Percentiles rank a stretch among this genome's conserved stretches.
phyloP scores from a whole-genome alignment of 2,797 vertebrate species.

The Mus minutoides region DNA sequence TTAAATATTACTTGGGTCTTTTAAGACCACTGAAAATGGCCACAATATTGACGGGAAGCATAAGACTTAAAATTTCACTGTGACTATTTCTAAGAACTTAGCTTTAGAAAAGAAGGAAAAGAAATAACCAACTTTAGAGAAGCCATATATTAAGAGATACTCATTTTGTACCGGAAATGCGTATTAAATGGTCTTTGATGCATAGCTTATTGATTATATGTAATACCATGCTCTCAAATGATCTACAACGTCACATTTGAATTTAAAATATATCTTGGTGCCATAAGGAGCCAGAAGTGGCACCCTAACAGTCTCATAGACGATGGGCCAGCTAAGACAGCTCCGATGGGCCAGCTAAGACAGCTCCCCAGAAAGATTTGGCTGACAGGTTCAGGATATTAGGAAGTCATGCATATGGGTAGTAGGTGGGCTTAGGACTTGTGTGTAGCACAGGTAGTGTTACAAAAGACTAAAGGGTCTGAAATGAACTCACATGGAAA shows the following conservation, averaged over 20 bases:
- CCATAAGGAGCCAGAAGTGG: background rate
- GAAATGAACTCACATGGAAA: background rate
- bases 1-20: background rate
- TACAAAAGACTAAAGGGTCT: background rate
- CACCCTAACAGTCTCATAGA: background rate
- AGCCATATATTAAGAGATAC: background rate
- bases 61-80: background rate
- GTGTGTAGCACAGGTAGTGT: background rate
- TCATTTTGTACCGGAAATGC: background rate
- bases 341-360: background rate
- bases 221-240: background rate
- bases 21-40: background rate
- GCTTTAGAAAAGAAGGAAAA: background rate
- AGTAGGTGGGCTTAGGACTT: background rate
- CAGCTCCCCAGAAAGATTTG: background rate
- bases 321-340: background rate
- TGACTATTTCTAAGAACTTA: background rate
- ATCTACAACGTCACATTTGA: constrained; percentile 33
- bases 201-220: background rate
- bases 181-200: background rate
- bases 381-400: background rate
- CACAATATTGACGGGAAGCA: background rate
- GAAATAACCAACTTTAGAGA: background rate
- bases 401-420: background rate
- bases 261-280: constrained; percentile 35